These are phyloP conservation scores for Arizona elegans DNA, from an alignment of 2,113 vertebrate genomes.

Conservation along the genomic window DNA sequence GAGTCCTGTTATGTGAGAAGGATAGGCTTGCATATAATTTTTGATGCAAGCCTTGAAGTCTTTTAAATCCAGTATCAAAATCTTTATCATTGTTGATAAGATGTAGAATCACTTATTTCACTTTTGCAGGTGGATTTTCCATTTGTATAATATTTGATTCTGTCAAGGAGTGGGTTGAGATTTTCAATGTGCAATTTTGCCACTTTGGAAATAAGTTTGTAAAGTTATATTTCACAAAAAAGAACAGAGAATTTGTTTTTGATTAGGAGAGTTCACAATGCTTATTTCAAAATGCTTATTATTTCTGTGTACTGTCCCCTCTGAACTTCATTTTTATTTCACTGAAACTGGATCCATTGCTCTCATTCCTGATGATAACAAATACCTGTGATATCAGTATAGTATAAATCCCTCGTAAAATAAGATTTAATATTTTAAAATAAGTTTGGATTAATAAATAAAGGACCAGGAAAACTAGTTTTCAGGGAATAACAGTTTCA, in stretches of 20 bases:
- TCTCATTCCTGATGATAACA: neutral
- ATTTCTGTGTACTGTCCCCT: conserved; percentile 26
- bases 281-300: neutral
- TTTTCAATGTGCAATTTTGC: neutral
- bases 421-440: conserved; percentile 17
- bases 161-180: neutral
- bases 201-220: neutral
- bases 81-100: neutral
- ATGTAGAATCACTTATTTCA: neutral
- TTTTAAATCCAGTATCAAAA: neutral
- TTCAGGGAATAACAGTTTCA: neutral
- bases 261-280: neutral
- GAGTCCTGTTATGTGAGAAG: neutral
- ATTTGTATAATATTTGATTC: neutral
- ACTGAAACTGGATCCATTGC: neutral
- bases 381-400: conserved; percentile 7
- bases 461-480: neutral
- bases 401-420: conserved; percentile 22
- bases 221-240: neutral
- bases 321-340: neutral
- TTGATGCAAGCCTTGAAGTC: neutral
- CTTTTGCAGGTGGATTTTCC: neutral
- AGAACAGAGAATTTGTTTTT: neutral
- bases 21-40: neutral
- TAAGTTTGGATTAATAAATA: neutral